phyloP scores from a whole-genome alignment of 1,140 invertebrate species.

The Pogonognathellus flavescens region DNA sequence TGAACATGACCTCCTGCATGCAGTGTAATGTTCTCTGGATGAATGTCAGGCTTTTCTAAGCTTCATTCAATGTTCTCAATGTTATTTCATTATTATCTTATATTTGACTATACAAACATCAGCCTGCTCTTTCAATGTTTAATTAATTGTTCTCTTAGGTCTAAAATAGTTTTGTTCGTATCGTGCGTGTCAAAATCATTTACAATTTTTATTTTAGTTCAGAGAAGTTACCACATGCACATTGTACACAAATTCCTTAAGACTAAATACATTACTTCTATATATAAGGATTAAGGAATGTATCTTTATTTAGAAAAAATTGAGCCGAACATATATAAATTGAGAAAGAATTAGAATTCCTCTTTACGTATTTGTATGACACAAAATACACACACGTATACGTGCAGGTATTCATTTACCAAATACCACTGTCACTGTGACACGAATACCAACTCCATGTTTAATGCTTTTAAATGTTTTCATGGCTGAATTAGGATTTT shows the following conservation, averaged over 20 bases:
- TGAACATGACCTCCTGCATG: conserved; percentile 47
- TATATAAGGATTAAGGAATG: no score
- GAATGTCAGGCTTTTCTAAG: conserved; percentile 41
- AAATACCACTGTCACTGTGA: neutral
- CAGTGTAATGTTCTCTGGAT: conserved; percentile 33
- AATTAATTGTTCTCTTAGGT: conserved; percentile 11
- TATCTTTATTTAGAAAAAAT: no score
- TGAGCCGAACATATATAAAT: no score
- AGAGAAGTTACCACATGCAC: no score
- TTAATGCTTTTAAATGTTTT: conserved; percentile 21
- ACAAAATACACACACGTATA: neutral
- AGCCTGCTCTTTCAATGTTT: conserved; percentile 46
- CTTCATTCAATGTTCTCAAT: conserved; percentile 36
- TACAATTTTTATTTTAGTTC: no score
- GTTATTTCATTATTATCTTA: conserved; percentile 24
- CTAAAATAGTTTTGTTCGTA: neutral
- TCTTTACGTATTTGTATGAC: no score
- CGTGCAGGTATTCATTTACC: neutral
- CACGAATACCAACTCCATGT: neutral
- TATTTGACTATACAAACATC: conserved; percentile 34
- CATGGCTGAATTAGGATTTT: conserved; percentile 41
- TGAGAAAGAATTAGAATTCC: no score
- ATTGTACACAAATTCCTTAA: no score
- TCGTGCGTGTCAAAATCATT: conserved; percentile 26
- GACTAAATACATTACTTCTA: no score